A percentile compares a stretch with the other conserved stretches of the same genome.
These are phyloP conservation scores for Albula goreensis DNA, from an alignment of 2,113 vertebrate genomes.

Conservation along the genomic window DNA sequence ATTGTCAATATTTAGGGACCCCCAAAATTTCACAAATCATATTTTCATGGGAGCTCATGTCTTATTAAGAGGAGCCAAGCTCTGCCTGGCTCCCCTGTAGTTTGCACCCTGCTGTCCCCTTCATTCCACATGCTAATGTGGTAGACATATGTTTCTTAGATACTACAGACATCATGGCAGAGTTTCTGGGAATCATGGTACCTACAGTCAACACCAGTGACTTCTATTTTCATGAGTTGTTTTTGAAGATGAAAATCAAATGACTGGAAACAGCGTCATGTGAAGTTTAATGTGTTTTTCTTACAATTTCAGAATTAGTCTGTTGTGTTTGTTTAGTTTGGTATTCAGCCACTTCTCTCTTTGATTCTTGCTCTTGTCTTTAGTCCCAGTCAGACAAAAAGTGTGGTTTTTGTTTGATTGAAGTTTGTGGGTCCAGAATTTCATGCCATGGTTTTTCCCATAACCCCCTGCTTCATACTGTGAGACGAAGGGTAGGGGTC, in stretches of 20 bases:
- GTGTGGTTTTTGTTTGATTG: not conserved
- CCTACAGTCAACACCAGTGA: not conserved
- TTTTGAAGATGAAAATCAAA: not conserved
- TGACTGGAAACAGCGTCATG: not conserved
- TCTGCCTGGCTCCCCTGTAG: no score
- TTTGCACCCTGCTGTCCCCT: no score
- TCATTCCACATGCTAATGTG: no score
- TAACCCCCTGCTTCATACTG: not conserved
- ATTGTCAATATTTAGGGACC: no score
- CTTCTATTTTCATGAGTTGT: not conserved
- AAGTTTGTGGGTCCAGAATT: not conserved
- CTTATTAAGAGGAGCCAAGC: no score
- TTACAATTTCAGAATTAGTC: not conserved
- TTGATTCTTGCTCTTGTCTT: not conserved
- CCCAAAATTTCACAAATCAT: no score
- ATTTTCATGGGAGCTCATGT: no score
- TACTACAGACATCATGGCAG: not conserved
- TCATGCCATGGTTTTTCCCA: no score
- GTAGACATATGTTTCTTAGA: no score
- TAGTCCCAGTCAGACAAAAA: not conserved
- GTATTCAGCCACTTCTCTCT: not conserved
- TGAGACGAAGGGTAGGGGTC: not conserved
- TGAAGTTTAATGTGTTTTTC: not conserved
- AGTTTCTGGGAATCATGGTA: not conserved
- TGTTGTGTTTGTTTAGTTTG: not conserved